phyloP scores from a whole-genome alignment of 2,113 vertebrate genomes.

The Sinosuthora webbiana region DNA sequence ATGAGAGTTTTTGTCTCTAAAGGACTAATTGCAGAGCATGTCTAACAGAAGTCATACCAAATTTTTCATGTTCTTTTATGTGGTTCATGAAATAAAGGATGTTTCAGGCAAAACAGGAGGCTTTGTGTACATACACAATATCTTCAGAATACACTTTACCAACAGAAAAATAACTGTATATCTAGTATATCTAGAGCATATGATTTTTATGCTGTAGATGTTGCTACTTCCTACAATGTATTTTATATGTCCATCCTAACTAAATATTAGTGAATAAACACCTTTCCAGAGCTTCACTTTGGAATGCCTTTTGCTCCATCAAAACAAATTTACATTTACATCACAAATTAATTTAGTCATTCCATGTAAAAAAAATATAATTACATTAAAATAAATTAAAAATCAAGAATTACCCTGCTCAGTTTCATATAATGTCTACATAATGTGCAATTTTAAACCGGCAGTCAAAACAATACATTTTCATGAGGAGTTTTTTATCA shows the following conservation, averaged over 20 bases:
- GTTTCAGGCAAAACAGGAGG: background rate
- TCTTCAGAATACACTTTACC: background rate
- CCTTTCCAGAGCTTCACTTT: background rate
- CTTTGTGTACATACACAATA: background rate
- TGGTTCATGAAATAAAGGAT: background rate
- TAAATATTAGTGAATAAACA: background rate
- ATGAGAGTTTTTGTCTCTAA: background rate
- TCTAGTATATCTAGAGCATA: no score
- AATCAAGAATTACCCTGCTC: background rate
- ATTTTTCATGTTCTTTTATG: background rate
- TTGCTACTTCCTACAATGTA: background rate
- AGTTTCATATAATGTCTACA: background rate
- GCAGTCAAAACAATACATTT: background rate
- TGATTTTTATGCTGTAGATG: background rate
- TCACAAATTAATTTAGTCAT: background rate
- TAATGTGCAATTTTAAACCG: background rate
- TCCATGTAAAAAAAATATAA: background rate
- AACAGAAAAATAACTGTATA: background rate
- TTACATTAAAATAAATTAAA: background rate
- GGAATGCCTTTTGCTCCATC: background rate
- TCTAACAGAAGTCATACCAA: background rate
- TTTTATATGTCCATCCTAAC: background rate
- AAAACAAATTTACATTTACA: background rate
- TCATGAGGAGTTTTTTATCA: background rate
- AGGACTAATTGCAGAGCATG: background rate